Base-by-base conservation (phyloP, 2,797 vertebrate species). In the Crenichthys baileyi region DNA sequence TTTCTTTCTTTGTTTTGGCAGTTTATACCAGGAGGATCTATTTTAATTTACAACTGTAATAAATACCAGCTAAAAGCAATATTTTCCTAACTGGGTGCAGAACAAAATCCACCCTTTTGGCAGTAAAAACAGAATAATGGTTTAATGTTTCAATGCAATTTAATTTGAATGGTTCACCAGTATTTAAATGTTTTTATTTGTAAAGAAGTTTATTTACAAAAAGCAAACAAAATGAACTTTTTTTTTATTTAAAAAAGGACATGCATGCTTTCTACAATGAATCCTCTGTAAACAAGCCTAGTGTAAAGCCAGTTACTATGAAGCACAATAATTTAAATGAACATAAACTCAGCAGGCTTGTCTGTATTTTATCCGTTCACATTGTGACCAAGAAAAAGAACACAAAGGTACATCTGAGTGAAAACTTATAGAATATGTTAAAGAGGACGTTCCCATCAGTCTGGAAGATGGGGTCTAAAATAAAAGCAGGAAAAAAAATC, bases 241-340 rank as follows among this genome's bases (percentile, higher is more conserved):
- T 91, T 83, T 46, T 82, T 81, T 84, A 81, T 36, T 72, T 79
- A 83, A 85, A 72, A 85, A 84, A 91, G 87, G 77, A 87, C 86
- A 93, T 89, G 85, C 82, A 89, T 78, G 84, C 76, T 44, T n/a
- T 60, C 36, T 46, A 67, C 84, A 89, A 79, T 56, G 58, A 41
- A 84, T 51, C 26, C 87, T 92, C 82, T 92, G 89, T 85, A 92
- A 86, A 88, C 83, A 90, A 88, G 75, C 81, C 79, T 74, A 73
- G 77, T 82, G 75, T 83, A 87, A 93, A 90, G 79, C 88, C 73
- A 79, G 76, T 68, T 77, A 88, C 84, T 79, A 85, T 41, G 1
- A 91, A 91, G 82, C 78, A 87, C 82, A 94, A 95, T 94, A 94
- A 94, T 86, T 94, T 95, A 94, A 80, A 77, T 51, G 29, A 87